Base-by-base conservation (phyloP, 1,140 invertebrate genomes). In the Drosophila paulistorum region DNA sequence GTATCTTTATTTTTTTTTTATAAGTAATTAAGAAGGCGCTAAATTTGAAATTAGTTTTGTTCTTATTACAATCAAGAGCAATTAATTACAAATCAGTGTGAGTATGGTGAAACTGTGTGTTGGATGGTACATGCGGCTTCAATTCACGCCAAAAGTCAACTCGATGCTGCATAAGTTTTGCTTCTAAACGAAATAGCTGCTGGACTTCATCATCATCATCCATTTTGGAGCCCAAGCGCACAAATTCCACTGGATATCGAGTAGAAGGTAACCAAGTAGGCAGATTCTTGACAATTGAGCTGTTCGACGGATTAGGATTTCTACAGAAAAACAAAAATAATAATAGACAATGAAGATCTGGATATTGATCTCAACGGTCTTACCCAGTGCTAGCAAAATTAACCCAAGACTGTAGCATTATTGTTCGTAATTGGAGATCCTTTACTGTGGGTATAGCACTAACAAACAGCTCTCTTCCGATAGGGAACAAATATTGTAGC, bases 341-440 rank as follows among this genome's bases (percentile, higher is more conserved):
- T 67, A 41, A 33, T 7, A 3, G 17, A 14, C n/a, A 39, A 13
- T 1, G 1, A 13, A 39, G 11, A 26, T 26, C 23, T 26, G 23
- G 23, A 26, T 26, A 26, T 26, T 26, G 23, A 26, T 26, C 23
- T 3, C 4, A 26, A 4, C 23, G 33, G 11, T 9, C 6, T 70
- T 91, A 96, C 95, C 95, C 94, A 37, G 92, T 93, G 86, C 93
- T 94, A 0, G 95, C 95, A 80, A 96, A 96, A 90, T 96, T 95
- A 0, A 93, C 93, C 95, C 95, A 96, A 23, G 95, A 68, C n/a
- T 91, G 93, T 0, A 95, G 95, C 73, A 96, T 82, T 14, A 94
- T 42, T 42, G 94, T 92, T 0, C 93, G 87, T 7, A 95, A 90
- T 70, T 91, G 77, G 3, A 93, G 78, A 76, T 95, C 94, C 20